Evolutionary conservation across 2,113 vertebrate genomes (phyloP).

Genomic region (Triplophysa siluroides): DNA sequence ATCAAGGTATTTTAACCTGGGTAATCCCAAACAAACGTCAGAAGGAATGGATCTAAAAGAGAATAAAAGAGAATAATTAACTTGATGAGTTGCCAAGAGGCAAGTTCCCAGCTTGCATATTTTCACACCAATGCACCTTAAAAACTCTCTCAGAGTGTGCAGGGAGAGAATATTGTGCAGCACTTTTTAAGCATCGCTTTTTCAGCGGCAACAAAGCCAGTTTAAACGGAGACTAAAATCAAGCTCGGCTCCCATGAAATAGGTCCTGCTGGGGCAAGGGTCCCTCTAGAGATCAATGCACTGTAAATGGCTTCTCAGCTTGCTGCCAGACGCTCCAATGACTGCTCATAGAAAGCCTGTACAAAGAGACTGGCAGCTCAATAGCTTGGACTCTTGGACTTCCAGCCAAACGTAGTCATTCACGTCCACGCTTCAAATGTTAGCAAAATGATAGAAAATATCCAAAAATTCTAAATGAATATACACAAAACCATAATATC

Average conservation of each 20-base stretch:
- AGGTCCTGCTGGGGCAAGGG: conserved; percentile 47
- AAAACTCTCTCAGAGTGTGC: neutral
- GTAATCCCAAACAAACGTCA: neutral
- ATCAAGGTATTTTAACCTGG: conserved; percentile 1
- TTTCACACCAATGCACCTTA: neutral
- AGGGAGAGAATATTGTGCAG: neutral
- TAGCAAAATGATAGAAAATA: neutral
- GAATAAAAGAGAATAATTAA: neutral
- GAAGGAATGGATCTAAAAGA: neutral
- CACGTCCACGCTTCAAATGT: neutral
- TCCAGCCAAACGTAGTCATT: neutral
- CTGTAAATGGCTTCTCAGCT: conserved; percentile 59
- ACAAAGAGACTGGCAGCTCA: conserved; percentile 61
- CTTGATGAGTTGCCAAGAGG: neutral
- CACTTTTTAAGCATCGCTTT: neutral
- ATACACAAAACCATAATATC: neutral
- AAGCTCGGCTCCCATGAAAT: conserved; percentile 72
- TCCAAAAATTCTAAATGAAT: neutral
- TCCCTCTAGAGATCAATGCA: conserved; percentile 46
- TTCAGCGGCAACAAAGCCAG: conserved; percentile 39
- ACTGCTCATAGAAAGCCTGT: conserved; percentile 51
- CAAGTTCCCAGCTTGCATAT: neutral
- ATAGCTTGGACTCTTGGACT: conserved; percentile 22
- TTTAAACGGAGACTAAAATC: conserved; percentile 49
- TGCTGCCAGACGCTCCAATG: conserved; percentile 54